A percentile compares a stretch with the other conserved stretches of the same genome.
Evolutionary conservation across 2,888 invertebrate species (phyloP).

Genomic region (Eretmocerus hayati): DNA sequence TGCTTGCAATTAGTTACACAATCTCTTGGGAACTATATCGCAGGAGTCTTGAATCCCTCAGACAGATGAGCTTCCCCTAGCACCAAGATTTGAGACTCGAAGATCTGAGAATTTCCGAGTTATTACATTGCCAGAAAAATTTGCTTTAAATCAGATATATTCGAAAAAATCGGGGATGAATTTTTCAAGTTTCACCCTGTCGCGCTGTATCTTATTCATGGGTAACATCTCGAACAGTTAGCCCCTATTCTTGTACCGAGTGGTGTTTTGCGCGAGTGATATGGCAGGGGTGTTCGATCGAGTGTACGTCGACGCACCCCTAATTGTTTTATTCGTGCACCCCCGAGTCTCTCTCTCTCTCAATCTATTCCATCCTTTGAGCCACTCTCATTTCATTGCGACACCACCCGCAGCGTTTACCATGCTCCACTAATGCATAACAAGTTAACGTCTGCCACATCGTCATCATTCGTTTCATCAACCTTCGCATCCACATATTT

Average conservation of each 20-base stretch:
- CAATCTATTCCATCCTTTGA: constrained; percentile 43
- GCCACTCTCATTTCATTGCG: constrained; percentile 41
- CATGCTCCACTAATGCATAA: constrained; percentile 43
- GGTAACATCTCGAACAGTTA: constrained; percentile 23
- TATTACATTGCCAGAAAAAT: no score
- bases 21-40: no score
- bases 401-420: constrained; percentile 44
- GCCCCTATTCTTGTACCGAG: constrained; percentile 8
- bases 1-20: no score
- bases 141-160: no score
- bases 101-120: no score
- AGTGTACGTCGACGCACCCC: constrained; percentile 42
- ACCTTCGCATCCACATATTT: background rate
- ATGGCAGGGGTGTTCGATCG: constrained; percentile 39
- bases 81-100: no score
- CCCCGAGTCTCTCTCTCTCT: constrained; percentile 26
- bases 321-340: constrained; percentile 45
- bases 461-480: constrained; percentile 24
- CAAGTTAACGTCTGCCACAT: constrained; percentile 39
- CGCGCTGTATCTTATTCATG: no score
- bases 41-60: no score
- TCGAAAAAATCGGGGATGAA: no score
- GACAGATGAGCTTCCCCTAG: no score
- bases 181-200: no score
- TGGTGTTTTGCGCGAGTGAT: constrained; percentile 4